Conservation (phyloP, 2,113 vertebrate species). For the Salvelinus fontinalis region DNA sequence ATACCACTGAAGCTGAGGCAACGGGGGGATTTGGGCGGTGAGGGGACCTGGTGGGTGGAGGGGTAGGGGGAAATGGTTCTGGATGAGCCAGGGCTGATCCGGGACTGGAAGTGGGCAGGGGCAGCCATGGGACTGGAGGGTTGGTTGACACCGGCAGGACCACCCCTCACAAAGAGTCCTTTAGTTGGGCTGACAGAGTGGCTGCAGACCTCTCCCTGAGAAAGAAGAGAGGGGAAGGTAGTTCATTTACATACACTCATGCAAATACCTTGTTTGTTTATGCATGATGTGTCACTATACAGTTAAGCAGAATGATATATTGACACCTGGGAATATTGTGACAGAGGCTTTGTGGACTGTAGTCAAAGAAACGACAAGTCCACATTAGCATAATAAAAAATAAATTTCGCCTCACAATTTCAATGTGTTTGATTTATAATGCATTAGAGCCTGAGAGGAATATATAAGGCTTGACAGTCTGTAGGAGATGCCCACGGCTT, state of each 20-base stretch:
- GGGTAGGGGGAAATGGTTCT: constrained; percentile 88
- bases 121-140: constrained; percentile 84
- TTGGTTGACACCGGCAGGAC: constrained; percentile 65
- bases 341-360: not conserved
- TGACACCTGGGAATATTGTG: too few relatives aligned
- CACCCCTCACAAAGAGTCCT: constrained; percentile 76
- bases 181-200: constrained; percentile 79
- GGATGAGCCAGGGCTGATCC: constrained; percentile 81
- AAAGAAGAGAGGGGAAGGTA: constrained; percentile 25
- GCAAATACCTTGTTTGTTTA: not conserved
- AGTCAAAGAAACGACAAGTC: not conserved
- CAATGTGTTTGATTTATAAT: not conserved
- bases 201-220: constrained; percentile 80
- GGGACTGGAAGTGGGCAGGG: constrained; percentile 76
- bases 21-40: constrained; percentile 90
- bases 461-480: not conserved
- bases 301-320: too few relatives aligned
- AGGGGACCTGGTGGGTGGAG: constrained; percentile 77
- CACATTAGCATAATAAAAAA: not conserved
- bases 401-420: not conserved
- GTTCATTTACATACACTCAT: not conserved
- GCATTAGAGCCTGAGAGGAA: not conserved
- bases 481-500: not conserved
- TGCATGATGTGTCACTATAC: too few relatives aligned
- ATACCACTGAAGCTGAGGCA: constrained; percentile 95